Percentiles rank a stretch among this genome's conserved stretches.
Conservation (phyloP, 2,888 invertebrate species). For the Stenodera caucasica region DNA sequence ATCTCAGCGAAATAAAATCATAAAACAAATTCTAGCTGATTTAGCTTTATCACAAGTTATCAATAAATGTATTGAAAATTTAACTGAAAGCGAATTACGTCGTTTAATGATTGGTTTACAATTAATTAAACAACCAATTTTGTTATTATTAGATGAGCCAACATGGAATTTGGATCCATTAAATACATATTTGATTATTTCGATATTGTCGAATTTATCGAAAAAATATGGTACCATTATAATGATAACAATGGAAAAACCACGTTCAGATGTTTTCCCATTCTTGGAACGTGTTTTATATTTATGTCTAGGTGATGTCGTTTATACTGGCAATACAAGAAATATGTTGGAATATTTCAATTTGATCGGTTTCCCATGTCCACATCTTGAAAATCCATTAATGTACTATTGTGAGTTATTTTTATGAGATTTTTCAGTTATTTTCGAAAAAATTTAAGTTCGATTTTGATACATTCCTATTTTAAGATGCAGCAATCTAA, state of each 20-base stretch:
- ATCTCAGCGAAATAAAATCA: constrained; percentile 45
- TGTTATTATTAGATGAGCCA: constrained; percentile 89
- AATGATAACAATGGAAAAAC: constrained; percentile 89
- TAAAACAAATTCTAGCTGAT: constrained; percentile 91
- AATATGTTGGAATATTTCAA: constrained; percentile 94
- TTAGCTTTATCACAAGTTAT: constrained; percentile 90
- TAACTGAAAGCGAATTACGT: constrained; percentile 88
- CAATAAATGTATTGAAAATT: constrained; percentile 77
- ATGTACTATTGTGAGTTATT: constrained; percentile 89
- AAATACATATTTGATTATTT: constrained; percentile 92
- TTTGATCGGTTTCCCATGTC: constrained; percentile 94
- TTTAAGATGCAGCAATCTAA: background rate
- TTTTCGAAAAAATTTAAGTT: background rate
- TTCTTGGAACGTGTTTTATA: constrained; percentile 91
- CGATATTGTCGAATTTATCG: constrained; percentile 86
- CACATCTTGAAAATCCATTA: constrained; percentile 94
- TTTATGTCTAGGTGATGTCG: constrained; percentile 87
- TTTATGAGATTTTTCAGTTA: background rate
- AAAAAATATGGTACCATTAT: constrained; percentile 91
- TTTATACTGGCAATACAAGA: constrained; percentile 88
- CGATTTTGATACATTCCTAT: background rate
- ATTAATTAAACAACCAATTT: constrained; percentile 89
- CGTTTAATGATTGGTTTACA: constrained; percentile 90
- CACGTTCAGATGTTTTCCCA: constrained; percentile 92
- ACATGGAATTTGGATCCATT: constrained; percentile 93